Evolutionary conservation across 2,888 invertebrate species (phyloP).

Genomic region (Sicus ferrugineus): DNA sequence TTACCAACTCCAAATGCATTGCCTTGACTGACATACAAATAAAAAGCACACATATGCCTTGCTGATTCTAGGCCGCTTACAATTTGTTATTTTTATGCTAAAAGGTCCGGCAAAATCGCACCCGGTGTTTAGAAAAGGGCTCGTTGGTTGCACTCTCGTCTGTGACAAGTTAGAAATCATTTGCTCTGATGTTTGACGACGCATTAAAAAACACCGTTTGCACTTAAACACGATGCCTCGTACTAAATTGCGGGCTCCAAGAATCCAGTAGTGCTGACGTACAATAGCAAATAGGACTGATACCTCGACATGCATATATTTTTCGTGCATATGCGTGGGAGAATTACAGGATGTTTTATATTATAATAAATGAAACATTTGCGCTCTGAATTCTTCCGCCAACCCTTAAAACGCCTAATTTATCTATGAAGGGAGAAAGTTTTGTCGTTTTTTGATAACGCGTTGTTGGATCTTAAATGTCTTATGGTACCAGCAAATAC

Average conservation of each 20-base stretch:
- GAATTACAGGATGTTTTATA: conserved; percentile 37
- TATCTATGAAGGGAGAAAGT: conserved; percentile 35
- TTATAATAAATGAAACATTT: conserved; percentile 1
- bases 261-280: too few species aligned
- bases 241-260: too few species aligned
- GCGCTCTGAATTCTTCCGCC: conserved; percentile 33
- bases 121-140: conserved; percentile 30
- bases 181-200: too few species aligned
- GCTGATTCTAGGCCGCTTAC: too few species aligned
- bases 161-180: too few species aligned
- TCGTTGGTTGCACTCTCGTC: conserved; percentile 29
- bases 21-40: too few species aligned
- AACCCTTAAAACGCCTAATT: conserved; percentile 20
- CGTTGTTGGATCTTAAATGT: neutral
- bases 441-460: neutral
- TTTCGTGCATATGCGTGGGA: conserved; percentile 27
- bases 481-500: too few species aligned
- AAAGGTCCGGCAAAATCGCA: conserved; percentile 21
- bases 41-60: too few species aligned
- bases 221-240: too few species aligned
- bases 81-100: too few species aligned
- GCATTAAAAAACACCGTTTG: too few species aligned
- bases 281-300: conserved; percentile 40
- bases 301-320: conserved; percentile 31
- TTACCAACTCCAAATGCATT: too few species aligned